Conservation (phyloP, 2,113 vertebrate species). For the Siniperca chuatsi region DNA sequence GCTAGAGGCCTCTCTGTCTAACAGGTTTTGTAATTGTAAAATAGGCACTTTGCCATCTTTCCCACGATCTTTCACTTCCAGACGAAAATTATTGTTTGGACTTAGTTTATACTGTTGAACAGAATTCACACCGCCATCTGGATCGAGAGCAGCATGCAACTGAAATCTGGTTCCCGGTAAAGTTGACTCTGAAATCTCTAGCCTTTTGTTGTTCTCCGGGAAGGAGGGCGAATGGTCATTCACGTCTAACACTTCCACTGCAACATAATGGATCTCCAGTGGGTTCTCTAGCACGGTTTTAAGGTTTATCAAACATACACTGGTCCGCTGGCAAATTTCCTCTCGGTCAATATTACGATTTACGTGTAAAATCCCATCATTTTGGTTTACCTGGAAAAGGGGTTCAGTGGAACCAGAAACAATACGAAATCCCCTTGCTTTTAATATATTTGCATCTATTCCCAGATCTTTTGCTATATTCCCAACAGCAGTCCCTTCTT, state of each 20-base stretch:
- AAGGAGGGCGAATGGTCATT: conserved; percentile 84
- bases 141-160: conserved; percentile 81
- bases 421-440: conserved; percentile 73
- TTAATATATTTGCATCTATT: conserved; percentile 60
- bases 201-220: conserved; percentile 67
- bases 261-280: conserved; percentile 78
- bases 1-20: conserved; percentile 62
- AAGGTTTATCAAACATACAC: conserved; percentile 67
- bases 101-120: conserved; percentile 80
- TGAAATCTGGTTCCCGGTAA: conserved; percentile 80
- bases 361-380: conserved; percentile 76
- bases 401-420: conserved; percentile 66
- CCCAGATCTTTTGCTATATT: conserved; percentile 82
- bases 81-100: conserved; percentile 65
- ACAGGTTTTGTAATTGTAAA: conserved; percentile 50
- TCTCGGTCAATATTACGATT: conserved; percentile 77
- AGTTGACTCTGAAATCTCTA: conserved; percentile 77
- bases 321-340: conserved; percentile 68
- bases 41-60: conserved; percentile 56
- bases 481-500: conserved; percentile 59
- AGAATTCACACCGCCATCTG: conserved; percentile 80
- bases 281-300: conserved; percentile 81
- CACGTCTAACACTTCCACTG: conserved; percentile 76
- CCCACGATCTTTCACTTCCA: conserved; percentile 52
- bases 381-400: conserved; percentile 71